A percentile compares a stretch with the other conserved stretches of the same genome.
Evolutionary conservation across 2,113 vertebrate genomes (phyloP).

Genomic region (Triplophysa dalaica): DNA sequence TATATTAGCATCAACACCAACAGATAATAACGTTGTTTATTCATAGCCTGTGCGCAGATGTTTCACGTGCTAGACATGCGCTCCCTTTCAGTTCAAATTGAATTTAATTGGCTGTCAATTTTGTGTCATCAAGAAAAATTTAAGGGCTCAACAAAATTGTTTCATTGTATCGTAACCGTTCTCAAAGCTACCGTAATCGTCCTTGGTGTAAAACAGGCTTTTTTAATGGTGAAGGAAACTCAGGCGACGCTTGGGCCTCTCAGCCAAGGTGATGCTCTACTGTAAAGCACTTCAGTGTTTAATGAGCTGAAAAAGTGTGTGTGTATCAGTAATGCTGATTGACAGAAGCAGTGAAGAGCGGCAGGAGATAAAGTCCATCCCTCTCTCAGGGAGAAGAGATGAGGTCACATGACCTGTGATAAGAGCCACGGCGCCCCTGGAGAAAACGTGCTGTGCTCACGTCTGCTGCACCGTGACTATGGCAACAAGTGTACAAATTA

Average conservation of each 20-base stretch:
- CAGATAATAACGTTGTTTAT: too few species aligned
- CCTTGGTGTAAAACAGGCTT: neutral
- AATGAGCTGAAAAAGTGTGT: constrained; percentile 33
- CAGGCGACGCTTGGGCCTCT: neutral
- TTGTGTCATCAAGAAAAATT: too few species aligned
- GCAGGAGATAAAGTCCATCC: constrained; percentile 46
- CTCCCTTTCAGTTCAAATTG: too few species aligned
- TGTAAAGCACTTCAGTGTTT: constrained; percentile 38
- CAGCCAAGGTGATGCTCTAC: constrained; percentile 19
- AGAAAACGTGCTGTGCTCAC: constrained; percentile 4
- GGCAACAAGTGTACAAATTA: constrained; percentile 36
- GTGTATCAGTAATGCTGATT: constrained; percentile 49
- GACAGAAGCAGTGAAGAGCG: constrained; percentile 51
- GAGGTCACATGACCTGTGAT: constrained; percentile 56
- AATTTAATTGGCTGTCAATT: too few species aligned
- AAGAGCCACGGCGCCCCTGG: constrained; percentile 26
- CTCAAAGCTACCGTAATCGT: too few species aligned
- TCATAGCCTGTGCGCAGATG: too few species aligned
- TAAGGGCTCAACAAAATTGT: too few species aligned
- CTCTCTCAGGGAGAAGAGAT: constrained; percentile 48
- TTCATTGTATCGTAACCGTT: too few species aligned
- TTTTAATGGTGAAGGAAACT: neutral
- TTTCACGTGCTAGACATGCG: too few species aligned
- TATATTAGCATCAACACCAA: too few species aligned
- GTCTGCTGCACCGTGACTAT: constrained; percentile 34